A percentile compares a stretch with the other conserved stretches of the same genome.
phyloP scores from a whole-genome alignment of 2,797 vertebrate species.

The Gymnothorax reevesii region DNA sequence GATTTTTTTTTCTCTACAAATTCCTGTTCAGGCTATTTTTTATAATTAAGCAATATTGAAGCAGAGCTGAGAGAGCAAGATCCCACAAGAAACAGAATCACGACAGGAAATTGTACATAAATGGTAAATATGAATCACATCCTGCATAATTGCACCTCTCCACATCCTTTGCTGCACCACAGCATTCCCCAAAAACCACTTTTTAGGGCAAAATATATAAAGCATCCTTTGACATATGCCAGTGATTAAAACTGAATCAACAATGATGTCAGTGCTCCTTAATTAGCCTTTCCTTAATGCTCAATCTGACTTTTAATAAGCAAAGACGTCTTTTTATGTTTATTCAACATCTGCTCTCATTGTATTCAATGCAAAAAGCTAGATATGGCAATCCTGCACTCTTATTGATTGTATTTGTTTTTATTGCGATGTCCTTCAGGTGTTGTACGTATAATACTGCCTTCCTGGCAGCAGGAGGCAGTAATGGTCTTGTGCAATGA shows the following conservation, averaged over 20 bases:
- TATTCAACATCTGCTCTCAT: neutral
- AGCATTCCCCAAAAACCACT: slow-evolving; percentile 20
- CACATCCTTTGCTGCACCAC: neutral
- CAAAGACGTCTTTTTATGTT: slow-evolving; percentile 1
- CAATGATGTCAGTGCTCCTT: slow-evolving; percentile 31
- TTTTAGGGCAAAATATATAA: slow-evolving; percentile 25
- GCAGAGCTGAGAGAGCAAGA: neutral
- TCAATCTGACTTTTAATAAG: slow-evolving; percentile 28
- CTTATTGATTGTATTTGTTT: slow-evolving; percentile 10
- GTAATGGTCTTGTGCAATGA: slow-evolving; percentile 35
- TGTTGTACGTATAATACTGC: neutral
- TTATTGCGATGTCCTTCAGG: slow-evolving; percentile 5
- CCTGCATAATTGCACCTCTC: slow-evolving; percentile 15
- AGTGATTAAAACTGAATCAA: slow-evolving; percentile 29
- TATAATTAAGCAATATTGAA: neutral
- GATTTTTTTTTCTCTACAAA: neutral
- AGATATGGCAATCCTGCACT: slow-evolving; percentile 10
- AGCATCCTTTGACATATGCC: slow-evolving; percentile 19
- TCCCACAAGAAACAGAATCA: slow-evolving; percentile 11
- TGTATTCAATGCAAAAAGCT: slow-evolving; percentile 11
- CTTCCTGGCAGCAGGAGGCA: slow-evolving; percentile 54
- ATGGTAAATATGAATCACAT: slow-evolving; percentile 28
- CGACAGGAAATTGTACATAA: neutral
- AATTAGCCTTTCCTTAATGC: slow-evolving; percentile 30
- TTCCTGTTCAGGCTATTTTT: neutral